Conservation (phyloP, 2,113 vertebrate genomes). For the Dromaius novaehollandiae region DNA sequence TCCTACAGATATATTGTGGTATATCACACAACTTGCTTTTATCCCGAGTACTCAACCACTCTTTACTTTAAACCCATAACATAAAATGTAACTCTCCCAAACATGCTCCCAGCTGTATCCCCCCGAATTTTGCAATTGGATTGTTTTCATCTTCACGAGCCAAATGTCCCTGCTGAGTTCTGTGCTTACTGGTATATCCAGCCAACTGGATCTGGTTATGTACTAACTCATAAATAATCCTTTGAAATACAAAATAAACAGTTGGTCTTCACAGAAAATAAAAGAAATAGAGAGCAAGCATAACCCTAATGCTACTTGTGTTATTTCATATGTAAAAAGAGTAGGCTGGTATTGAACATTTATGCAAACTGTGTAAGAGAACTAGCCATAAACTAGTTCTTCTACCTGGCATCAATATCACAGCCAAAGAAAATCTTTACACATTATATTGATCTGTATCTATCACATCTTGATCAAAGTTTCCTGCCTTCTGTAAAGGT, state of each 20-base stretch:
- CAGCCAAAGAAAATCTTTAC: constrained; percentile 66
- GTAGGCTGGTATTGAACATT: neutral
- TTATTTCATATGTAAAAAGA: neutral
- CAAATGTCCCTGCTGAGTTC: neutral
- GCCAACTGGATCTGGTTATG: neutral
- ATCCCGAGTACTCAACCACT: neutral
- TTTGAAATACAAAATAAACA: neutral
- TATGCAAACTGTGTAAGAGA: constrained; percentile 1
- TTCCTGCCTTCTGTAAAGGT: constrained; percentile 73
- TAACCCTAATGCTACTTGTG: neutral
- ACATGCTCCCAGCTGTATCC: neutral
- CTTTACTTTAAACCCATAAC: neutral
- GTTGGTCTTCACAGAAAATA: neutral
- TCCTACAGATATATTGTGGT: neutral
- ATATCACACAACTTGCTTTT: neutral
- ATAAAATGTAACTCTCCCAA: neutral
- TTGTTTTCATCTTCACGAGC: neutral
- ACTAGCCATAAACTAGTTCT: neutral
- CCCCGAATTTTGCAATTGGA: neutral
- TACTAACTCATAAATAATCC: neutral
- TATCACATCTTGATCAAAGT: constrained; percentile 75
- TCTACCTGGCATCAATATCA: constrained; percentile 59
- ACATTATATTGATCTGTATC: constrained; percentile 73
- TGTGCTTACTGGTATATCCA: neutral
- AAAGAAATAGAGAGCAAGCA: neutral